Percentiles rank a stretch among this genome's conserved stretches.
Evolutionary conservation across 2,888 invertebrate genomes (phyloP).

Genomic region (Sarcophaga subvicina): DNA sequence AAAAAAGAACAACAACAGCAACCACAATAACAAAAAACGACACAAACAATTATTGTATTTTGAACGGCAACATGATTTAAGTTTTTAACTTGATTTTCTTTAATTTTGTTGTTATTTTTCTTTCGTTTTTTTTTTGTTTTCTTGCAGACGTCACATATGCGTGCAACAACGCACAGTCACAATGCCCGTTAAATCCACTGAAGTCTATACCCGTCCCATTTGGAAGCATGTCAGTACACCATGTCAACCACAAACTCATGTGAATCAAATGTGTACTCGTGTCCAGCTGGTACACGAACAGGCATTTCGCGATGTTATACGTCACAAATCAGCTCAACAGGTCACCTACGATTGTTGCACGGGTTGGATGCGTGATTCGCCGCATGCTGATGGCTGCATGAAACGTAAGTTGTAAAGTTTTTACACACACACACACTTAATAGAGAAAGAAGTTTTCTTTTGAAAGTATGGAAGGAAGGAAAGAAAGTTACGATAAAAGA

Average conservation of each 20-base stretch:
- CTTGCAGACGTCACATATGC: constrained; percentile 83
- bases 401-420: constrained; percentile 83
- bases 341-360: constrained; percentile 84
- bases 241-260: constrained; percentile 81
- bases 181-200: constrained; percentile 83
- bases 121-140: constrained; percentile 9
- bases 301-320: constrained; percentile 83
- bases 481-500: background rate
- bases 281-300: constrained; percentile 84
- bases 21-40: too few species aligned
- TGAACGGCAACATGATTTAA: too few species aligned
- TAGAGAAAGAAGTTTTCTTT: background rate
- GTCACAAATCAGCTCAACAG: constrained; percentile 82
- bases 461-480: background rate
- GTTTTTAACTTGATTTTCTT: too few species aligned
- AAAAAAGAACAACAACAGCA: background rate
- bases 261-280: constrained; percentile 83
- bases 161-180: constrained; percentile 82
- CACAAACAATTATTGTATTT: too few species aligned
- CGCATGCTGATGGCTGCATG: constrained; percentile 84
- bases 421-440: background rate
- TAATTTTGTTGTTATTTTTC: too few species aligned
- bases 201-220: constrained; percentile 83
- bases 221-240: constrained; percentile 83
- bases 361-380: constrained; percentile 84